Evolutionary conservation across 2,797 vertebrate species (phyloP), one percentile per base, ranked within the genome.

Genomic region (Ctenopoma multispine): DNA sequence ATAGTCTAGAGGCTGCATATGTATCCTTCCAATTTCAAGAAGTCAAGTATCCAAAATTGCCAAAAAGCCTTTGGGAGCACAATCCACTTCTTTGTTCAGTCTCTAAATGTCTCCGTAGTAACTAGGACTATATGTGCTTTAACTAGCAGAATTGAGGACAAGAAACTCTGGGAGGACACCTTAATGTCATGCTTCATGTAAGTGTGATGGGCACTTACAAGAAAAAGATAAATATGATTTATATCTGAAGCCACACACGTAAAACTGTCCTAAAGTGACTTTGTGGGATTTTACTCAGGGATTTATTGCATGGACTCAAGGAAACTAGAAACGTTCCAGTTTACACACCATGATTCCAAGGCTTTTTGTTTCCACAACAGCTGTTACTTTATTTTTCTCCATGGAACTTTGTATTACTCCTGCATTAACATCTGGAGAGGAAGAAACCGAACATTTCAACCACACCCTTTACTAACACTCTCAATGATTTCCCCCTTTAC

Each of bases 21-120:
- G 69, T 75, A 71, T 88, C 55, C 72, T 79, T 88, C 77, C 79
- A 81, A 80, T 84, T 83, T 79, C 47, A 68, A 64, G 36, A 67
- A 78, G 75, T 83, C 76, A 77, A 69, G 77, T 55, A 57, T 40
- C 75, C 41, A 77, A 76, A 84, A 82, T 85, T 84, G 55, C 63
- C 54, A 61, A 55, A n/a, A 84, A 58, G 69, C 77, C 78, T 64
- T 10, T 5, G 70, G 76, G 87, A 82, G 48, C 55, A 21, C 46
- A 13, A 43, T 74, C 47, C 51, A 68, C 57, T 54, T 58, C 71
- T 75, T 60, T 59, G 57, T 69, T 79, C 55, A 48, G 64, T 84
- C 81, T n/a, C 70, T 53, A 24, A 77, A 69, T 29, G 38, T 60
- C 47, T 69, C 58, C 12, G 12, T 47, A 24, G 72, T 83, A 76